Evolutionary conservation across 2,888 invertebrate genomes (phyloP).

Genomic region (Resseliella maxima): DNA sequence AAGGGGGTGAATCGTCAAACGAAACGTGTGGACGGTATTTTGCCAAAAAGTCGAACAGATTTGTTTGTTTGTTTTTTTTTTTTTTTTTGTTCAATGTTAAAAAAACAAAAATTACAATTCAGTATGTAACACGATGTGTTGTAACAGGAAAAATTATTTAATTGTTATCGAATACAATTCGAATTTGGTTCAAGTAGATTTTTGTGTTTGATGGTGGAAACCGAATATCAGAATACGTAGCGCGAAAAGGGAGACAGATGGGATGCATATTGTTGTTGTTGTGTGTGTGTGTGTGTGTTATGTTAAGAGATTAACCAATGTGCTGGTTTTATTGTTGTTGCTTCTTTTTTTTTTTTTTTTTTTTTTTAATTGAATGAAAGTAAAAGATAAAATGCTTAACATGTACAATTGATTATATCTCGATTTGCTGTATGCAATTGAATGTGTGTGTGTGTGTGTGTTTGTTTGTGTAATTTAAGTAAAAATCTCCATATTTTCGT

Average conservation of each 20-base stretch:
- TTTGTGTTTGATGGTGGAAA: not conserved
- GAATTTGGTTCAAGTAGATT: not conserved
- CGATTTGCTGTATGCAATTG: not conserved
- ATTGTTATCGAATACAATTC: constrained; percentile 20
- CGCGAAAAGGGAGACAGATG: not conserved
- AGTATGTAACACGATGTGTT: not conserved
- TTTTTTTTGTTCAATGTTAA: not conserved
- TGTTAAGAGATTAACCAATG: not conserved
- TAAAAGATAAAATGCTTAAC: constrained; percentile 5
- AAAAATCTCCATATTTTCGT: not conserved
- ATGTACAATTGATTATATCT: constrained; percentile 37
- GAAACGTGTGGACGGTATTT: no score
- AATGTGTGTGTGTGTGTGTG: not conserved
- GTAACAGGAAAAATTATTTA: not conserved
- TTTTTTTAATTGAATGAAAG: not conserved
- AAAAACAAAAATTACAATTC: not conserved
- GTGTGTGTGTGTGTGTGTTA: not conserved
- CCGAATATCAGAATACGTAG: not conserved
- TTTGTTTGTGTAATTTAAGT: not conserved
- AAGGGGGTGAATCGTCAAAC: no score
- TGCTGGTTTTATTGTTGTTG: not conserved
- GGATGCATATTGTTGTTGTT: not conserved
- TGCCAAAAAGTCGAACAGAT: no score
- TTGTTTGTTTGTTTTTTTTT: no score
- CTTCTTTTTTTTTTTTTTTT: not conserved